Base-by-base conservation (phyloP, 2,113 vertebrate genomes). In the Callipepla californica region DNA sequence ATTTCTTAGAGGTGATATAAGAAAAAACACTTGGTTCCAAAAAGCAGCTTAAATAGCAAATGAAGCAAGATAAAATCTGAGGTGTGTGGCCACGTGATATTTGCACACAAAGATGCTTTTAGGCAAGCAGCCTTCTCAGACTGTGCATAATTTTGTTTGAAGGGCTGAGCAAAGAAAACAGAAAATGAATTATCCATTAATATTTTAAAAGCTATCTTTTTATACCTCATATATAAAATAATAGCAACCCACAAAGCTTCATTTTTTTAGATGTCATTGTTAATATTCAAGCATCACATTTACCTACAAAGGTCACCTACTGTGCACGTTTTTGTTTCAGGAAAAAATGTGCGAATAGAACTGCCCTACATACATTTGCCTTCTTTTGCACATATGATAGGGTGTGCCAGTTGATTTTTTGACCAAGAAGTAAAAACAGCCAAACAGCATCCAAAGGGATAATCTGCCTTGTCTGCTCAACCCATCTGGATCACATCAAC, bases 401-500 rank as follows among this genome's bases (percentile, higher is more conserved):
- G 58, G 26, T 0, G 7, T 86, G 58, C 66, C 84, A 73, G 70
- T 11, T 90, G 48, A 42, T 44, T 63, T 45, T 78, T 89, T 88
- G 53, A 81, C 26, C 23, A 18, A 91, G 11, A 30, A 82, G 20
- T n/a, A 42, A 2, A 3, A 95, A 9, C 66, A 87, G 8, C 66
- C 2, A 3, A 95, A 9, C 66, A 87, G 8, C 66, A 84, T 87
- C 72, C 72, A 79, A 11, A 15, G 55, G 67, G 55, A 76, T 92
- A 82, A 92, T 86, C n/a, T 76, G 14, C 81, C 77, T 69, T 87
- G 25, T 32, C 72, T 61, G 23, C 28, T 95, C 32, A 66, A 50
- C 87, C 84, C 89, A 87, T 92, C 78, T 93, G 94, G 89, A 92
- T 94, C 77, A 85, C 62, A 84, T 92, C 66, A 96, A 13, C 10